Evolutionary conservation across 2,888 invertebrate species (phyloP).

Genomic region (Teleogryllus oceanicus): DNA sequence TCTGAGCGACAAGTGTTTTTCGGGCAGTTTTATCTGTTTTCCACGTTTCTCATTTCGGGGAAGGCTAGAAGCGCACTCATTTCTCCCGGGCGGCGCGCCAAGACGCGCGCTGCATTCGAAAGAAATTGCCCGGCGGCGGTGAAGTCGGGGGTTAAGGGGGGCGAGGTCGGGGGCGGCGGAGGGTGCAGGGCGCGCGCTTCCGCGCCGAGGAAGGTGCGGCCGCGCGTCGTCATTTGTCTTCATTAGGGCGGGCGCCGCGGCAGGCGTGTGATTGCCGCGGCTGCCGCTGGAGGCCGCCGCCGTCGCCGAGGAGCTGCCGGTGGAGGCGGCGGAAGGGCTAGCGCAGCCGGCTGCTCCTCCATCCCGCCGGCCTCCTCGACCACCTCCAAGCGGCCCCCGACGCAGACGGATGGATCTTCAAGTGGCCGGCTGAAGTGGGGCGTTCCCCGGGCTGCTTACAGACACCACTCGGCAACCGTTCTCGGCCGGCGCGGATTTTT

Average conservation of each 20-base stretch:
- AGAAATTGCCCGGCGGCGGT: not conserved
- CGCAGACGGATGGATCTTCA: too few relatives aligned
- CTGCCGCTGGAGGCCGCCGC: not conserved
- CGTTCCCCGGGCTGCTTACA: too few relatives aligned
- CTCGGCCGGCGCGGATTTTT: too few relatives aligned
- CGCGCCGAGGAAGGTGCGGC: not conserved
- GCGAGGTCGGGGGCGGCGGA: too few relatives aligned
- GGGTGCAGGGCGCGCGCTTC: too few relatives aligned
- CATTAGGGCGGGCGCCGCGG: not conserved
- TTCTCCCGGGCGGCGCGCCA: not conserved
- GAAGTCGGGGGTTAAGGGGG: not conserved
- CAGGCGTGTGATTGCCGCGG: conserved; percentile 18
- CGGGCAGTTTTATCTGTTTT: too few relatives aligned
- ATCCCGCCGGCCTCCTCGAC: not conserved
- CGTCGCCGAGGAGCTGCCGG: not conserved
- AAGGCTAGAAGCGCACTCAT: not conserved
- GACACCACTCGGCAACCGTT: too few relatives aligned
- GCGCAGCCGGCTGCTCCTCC: not conserved
- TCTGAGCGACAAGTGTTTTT: too few relatives aligned
- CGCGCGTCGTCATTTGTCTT: conserved; percentile 18
- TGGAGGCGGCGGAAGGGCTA: not conserved
- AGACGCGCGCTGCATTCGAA: conserved; percentile 1
- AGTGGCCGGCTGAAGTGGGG: too few relatives aligned
- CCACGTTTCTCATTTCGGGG: not conserved
- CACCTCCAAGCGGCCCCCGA: not conserved